phyloP scores from a whole-genome alignment of 1,140 invertebrate genomes.

The Ceratina japonica region DNA sequence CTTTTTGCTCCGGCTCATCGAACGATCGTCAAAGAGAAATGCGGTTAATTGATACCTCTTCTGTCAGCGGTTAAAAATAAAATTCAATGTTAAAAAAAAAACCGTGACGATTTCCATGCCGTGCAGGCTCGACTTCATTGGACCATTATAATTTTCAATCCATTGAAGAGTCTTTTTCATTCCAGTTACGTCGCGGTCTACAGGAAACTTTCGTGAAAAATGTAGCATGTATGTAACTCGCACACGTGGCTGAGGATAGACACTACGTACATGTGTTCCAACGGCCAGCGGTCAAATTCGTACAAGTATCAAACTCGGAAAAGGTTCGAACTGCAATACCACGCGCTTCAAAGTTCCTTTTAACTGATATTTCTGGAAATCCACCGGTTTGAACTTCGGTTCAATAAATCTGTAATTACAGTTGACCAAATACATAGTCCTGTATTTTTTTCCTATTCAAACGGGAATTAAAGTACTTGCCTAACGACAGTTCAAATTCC shows the following conservation, averaged over 20 bases:
- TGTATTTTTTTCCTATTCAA: too few species aligned
- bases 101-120: background rate
- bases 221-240: background rate
- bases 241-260: too few species aligned
- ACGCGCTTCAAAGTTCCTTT: too few species aligned
- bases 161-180: too few species aligned
- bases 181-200: background rate
- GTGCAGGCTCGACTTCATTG: background rate
- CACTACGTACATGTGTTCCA: background rate
- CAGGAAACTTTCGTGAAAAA: background rate
- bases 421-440: too few species aligned
- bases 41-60: conserved; percentile 41
- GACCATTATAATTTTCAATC: too few species aligned
- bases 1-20: conserved; percentile 28
- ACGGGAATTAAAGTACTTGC: too few species aligned
- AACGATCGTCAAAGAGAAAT: conserved; percentile 49
- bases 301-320: too few species aligned
- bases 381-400: too few species aligned
- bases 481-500: background rate
- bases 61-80: background rate
- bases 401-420: too few species aligned
- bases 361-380: too few species aligned
- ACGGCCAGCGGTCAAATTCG: background rate
- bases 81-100: conserved; percentile 13
- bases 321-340: too few species aligned